A percentile compares a stretch with the other conserved stretches of the same genome.
Conservation (phyloP, 2,797 vertebrate species). For the Ambastaia sidthimunki region DNA sequence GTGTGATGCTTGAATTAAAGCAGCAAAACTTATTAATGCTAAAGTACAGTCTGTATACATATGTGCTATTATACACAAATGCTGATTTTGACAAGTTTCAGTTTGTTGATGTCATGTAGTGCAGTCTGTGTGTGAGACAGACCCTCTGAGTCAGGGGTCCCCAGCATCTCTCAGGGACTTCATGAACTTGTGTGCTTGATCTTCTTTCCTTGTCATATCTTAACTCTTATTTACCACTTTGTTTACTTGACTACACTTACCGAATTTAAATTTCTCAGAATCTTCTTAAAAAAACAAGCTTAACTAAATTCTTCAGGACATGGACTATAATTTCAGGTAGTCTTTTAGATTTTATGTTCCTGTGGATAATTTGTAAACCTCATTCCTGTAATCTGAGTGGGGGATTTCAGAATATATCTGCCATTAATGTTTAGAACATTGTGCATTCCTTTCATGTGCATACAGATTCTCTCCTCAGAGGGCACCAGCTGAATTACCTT, state of each 20-base stretch:
- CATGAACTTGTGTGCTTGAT: slow-evolving; percentile 1
- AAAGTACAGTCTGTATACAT: slow-evolving; percentile 50
- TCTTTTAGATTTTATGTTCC: neutral
- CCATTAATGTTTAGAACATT: no score
- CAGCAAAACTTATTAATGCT: slow-evolving; percentile 44
- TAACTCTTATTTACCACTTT: slow-evolving; percentile 22
- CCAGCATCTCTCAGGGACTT: slow-evolving; percentile 68
- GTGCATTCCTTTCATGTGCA: slow-evolving; percentile 1
- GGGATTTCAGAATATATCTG: slow-evolving; percentile 22
- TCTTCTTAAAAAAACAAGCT: neutral
- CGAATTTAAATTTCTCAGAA: no score
- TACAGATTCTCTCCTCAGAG: neutral
- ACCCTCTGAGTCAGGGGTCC: slow-evolving; percentile 53
- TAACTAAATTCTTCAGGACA: neutral
- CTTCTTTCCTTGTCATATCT: neutral
- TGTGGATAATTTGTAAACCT: slow-evolving; percentile 15
- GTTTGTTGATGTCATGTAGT: slow-evolving; percentile 48
- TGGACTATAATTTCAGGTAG: no score
- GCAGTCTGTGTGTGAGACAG: slow-evolving; percentile 29
- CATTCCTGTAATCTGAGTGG: slow-evolving; percentile 6
- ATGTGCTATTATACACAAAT: slow-evolving; percentile 46
- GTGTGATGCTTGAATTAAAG: slow-evolving; percentile 44
- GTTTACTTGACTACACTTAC: slow-evolving; percentile 38
- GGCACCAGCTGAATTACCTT: neutral
- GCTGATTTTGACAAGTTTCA: slow-evolving; percentile 34